Percentiles rank a stretch among this genome's conserved stretches.
Evolutionary conservation across 2,888 invertebrate genomes (phyloP).

Genomic region (Eilema griseolum): DNA sequence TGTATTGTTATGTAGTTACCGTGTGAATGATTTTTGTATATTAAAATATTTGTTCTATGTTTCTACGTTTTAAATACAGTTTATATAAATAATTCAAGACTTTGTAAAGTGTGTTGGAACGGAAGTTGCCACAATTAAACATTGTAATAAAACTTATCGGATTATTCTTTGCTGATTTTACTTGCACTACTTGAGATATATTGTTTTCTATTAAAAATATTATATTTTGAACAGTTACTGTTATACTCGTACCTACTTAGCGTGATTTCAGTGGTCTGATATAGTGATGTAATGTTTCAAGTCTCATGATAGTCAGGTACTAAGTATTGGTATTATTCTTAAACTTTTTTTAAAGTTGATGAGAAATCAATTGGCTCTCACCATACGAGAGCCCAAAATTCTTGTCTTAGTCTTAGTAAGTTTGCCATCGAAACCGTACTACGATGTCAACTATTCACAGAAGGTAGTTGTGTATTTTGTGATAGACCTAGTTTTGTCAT

Average conservation of each 20-base stretch:
- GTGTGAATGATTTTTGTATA: background rate
- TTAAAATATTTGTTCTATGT: slow-evolving; percentile 1
- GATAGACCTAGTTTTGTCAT: background rate
- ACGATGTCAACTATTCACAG: background rate
- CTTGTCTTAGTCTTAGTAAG: background rate
- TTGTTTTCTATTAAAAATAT: background rate
- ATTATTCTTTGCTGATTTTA: background rate
- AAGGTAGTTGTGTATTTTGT: background rate
- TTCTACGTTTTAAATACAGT: background rate
- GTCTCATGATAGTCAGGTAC: too few relatives aligned
- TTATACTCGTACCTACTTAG: background rate
- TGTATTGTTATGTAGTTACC: background rate
- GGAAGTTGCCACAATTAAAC: background rate
- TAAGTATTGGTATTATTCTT: too few relatives aligned
- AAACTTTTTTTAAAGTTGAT: too few relatives aligned
- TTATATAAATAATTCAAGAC: background rate
- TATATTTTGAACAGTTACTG: too few relatives aligned
- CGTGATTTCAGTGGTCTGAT: background rate
- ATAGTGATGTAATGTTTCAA: background rate
- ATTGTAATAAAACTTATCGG: too few relatives aligned
- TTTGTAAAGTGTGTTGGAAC: background rate
- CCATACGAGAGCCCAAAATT: background rate
- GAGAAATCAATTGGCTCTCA: too few relatives aligned
- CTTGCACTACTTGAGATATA: background rate
- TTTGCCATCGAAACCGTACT: background rate